Evolutionary conservation across 2,888 invertebrate species (phyloP).

Genomic region (Noctua pronuba): DNA sequence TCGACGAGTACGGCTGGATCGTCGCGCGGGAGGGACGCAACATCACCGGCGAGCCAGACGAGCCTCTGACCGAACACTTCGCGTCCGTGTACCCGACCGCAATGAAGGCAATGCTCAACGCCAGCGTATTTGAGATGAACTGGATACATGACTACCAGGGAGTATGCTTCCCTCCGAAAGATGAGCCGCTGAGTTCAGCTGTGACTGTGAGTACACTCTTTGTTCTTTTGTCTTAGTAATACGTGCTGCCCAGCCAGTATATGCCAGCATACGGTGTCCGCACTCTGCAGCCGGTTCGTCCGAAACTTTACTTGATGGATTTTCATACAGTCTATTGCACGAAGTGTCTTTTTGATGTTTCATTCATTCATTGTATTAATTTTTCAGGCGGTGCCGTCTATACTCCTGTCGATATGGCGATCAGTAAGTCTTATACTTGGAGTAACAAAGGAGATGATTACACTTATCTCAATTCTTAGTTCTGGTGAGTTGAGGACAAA

Average conservation of each 20-base stretch:
- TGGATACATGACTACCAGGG: conserved; percentile 87
- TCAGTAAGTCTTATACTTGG: conserved; percentile 71
- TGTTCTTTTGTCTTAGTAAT: not conserved
- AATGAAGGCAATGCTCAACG: conserved; percentile 81
- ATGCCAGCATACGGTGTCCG: not conserved
- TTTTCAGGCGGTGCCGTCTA: conserved; percentile 78
- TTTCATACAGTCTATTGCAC: not conserved
- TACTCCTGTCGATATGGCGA: conserved; percentile 78
- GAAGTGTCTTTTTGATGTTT: not conserved
- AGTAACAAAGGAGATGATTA: conserved; percentile 73
- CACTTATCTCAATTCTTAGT: conserved; percentile 73
- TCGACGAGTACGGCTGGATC: conserved; percentile 87
- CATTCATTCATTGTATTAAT: not conserved
- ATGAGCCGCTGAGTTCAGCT: conserved; percentile 66
- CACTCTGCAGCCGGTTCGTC: not conserved
- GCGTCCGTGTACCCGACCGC: conserved; percentile 79
- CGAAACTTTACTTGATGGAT: not conserved
- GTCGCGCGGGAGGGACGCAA: conserved; percentile 76
- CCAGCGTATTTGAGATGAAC: conserved; percentile 80
- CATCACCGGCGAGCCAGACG: conserved; percentile 67
- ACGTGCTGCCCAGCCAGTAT: not conserved
- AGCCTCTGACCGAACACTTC: conserved; percentile 79
- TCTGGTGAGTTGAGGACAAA: conserved; percentile 71
- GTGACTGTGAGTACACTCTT: conserved; percentile 71
- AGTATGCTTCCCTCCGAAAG: conserved; percentile 80